Percentiles rank a stretch among this genome's conserved stretches.
These are phyloP conservation scores for Steinernema hermaphroditum DNA, from an alignment of 2,888 invertebrate species.

Conservation along the genomic window DNA sequence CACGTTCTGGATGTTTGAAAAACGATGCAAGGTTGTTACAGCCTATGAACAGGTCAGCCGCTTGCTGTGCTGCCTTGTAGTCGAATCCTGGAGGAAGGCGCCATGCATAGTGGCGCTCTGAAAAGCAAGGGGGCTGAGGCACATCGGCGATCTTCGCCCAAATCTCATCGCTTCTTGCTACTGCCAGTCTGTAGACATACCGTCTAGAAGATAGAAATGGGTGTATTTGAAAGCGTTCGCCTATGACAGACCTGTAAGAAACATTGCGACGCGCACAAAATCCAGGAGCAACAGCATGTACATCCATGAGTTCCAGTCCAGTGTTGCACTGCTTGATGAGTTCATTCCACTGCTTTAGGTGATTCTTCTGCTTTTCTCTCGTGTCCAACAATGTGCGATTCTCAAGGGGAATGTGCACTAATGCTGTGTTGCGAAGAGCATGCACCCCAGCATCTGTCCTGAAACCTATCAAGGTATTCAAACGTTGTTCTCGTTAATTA, in stretches of 20 bases:
- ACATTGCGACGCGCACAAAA: conserved; percentile 55
- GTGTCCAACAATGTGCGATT: not conserved
- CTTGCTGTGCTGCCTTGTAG: conserved; percentile 38
- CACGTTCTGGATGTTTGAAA: conserved; percentile 52
- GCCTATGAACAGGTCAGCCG: conserved; percentile 49
- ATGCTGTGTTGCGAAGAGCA: conserved; percentile 48
- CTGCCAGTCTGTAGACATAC: conserved; percentile 57
- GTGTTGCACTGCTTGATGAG: not conserved
- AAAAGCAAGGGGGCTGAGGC: conserved; percentile 50
- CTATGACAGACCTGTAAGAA: conserved; percentile 44
- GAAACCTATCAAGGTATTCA: too few relatives aligned
- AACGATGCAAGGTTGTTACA: conserved; percentile 53
- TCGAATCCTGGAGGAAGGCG: conserved; percentile 50
- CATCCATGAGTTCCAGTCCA: conserved; percentile 42
- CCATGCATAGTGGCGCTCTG: conserved; percentile 51
- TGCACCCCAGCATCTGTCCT: conserved; percentile 55
- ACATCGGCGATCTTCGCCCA: conserved; percentile 44
- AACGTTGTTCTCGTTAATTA: too few relatives aligned
- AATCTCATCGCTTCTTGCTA: conserved; percentile 41
- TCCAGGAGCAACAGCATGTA: conserved; percentile 54
- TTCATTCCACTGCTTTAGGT: not conserved
- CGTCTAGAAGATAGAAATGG: conserved; percentile 43
- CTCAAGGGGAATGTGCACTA: conserved; percentile 24
- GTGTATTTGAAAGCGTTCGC: not conserved
- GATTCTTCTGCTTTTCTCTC: not conserved